phyloP scores from a whole-genome alignment of 2,113 vertebrate species.

The Chaenocephalus aceratus region DNA sequence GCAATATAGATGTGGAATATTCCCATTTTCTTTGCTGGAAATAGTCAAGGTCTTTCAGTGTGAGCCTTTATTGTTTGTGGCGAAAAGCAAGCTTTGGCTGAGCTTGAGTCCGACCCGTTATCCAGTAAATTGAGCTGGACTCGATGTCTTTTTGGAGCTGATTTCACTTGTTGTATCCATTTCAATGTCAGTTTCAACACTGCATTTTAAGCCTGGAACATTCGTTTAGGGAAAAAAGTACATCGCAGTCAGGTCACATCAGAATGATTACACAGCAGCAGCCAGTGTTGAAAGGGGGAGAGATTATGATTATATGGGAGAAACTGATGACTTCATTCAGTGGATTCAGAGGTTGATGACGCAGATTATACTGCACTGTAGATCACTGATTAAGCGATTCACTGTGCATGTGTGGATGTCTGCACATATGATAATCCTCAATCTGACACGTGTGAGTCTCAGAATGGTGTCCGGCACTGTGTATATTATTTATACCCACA shows the following conservation, averaged over 20 bases:
- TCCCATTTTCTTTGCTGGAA: slow-evolving; percentile 42
- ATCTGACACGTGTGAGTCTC: slow-evolving; percentile 1
- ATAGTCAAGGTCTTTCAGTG: slow-evolving; percentile 49
- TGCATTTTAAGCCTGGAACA: slow-evolving; percentile 17
- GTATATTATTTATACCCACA: not conserved
- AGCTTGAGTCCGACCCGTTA: slow-evolving; percentile 24
- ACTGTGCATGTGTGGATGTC: slow-evolving; percentile 3
- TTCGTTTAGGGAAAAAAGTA: slow-evolving; percentile 20
- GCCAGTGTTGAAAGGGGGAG: slow-evolving; percentile 33
- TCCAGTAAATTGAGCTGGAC: slow-evolving; percentile 2
- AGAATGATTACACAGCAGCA: slow-evolving; percentile 53
- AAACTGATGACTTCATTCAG: slow-evolving; percentile 48
- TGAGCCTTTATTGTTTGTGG: slow-evolving; percentile 60
- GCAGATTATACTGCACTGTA: slow-evolving; percentile 31
- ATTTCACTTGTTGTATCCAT: not conserved
- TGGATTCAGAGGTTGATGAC: slow-evolving; percentile 57
- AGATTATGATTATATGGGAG: slow-evolving; percentile 47
- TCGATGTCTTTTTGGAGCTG: not conserved
- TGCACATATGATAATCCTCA: not conserved
- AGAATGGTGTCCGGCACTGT: not conserved
- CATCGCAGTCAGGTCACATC: slow-evolving; percentile 35
- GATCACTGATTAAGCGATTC: slow-evolving; percentile 32
- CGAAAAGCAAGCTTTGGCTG: slow-evolving; percentile 37
- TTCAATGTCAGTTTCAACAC: slow-evolving; percentile 3
- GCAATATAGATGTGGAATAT: slow-evolving; percentile 59